phyloP scores from a whole-genome alignment of 2,797 vertebrate species.

The Brachyrhaphis roseni region DNA sequence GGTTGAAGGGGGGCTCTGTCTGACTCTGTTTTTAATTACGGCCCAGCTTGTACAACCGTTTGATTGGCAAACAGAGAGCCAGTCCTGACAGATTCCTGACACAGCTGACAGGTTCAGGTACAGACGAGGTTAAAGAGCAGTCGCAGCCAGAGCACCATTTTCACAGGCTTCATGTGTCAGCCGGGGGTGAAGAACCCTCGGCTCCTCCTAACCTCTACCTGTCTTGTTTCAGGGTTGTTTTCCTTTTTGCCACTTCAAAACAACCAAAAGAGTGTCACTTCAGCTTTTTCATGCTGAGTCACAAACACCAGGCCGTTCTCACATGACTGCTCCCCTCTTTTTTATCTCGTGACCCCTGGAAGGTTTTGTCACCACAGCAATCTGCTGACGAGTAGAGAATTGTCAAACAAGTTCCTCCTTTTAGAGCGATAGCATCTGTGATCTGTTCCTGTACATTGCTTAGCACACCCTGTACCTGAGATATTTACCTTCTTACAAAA shows the following conservation, averaged over 20 bases:
- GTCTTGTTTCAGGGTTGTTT: conserved; percentile 3
- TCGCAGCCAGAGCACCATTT: not conserved
- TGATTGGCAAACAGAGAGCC: conserved; percentile 46
- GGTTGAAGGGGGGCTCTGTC: conserved; percentile 16
- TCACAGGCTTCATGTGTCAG: conserved; percentile 1
- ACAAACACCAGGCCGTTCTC: not conserved
- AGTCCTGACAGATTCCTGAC: conserved; percentile 38
- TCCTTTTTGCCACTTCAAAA: not conserved
- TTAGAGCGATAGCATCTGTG: not conserved
- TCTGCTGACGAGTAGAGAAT: not conserved
- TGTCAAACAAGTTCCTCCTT: conserved; percentile 1
- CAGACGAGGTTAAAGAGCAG: not conserved
- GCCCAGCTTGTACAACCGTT: conserved; percentile 39
- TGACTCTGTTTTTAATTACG: conserved; percentile 65
- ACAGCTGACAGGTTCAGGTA: conserved; percentile 27
- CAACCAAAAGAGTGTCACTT: not conserved
- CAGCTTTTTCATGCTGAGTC: not conserved
- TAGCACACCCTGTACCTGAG: not conserved
- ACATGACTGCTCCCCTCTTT: not conserved
- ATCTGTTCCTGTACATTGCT: not conserved
- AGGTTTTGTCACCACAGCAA: not conserved
- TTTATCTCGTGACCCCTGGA: not conserved
- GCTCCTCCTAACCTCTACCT: not conserved
- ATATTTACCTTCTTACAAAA: conserved; percentile 6
- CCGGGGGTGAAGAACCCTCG: not conserved